Percentiles rank a stretch among this genome's conserved stretches.
These are phyloP conservation scores for Cervus canadensis DNA, from an alignment of 2,113 vertebrate genomes.

Conservation along the genomic window DNA sequence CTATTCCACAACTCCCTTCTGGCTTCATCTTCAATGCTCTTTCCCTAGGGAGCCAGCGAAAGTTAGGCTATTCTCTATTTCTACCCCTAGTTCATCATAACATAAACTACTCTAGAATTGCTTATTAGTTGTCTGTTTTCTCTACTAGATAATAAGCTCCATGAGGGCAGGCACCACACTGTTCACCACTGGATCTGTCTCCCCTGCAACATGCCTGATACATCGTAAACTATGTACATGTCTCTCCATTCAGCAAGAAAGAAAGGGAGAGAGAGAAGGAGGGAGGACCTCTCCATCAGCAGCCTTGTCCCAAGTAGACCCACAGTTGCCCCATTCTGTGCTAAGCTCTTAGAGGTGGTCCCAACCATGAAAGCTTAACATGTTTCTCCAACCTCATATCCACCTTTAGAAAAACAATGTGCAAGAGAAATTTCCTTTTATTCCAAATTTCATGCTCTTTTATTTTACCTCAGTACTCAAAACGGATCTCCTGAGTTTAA, in stretches of 20 bases:
- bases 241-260: neutral
- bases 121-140: neutral
- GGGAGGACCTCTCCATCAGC: neutral
- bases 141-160: neutral
- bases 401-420: slow-evolving; percentile 15
- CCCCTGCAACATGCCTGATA: neutral
- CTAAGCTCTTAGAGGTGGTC: neutral
- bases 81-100: neutral
- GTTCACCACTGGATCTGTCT: neutral
- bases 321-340: neutral
- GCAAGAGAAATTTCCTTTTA: neutral
- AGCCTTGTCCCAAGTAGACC: neutral
- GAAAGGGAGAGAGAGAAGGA: neutral
- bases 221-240: neutral
- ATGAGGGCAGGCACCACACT: neutral
- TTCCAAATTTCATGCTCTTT: slow-evolving; percentile 9
- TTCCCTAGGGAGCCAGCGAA: neutral
- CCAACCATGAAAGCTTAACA: neutral
- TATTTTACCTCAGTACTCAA: slow-evolving; percentile 14
- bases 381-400: neutral
- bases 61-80: neutral
- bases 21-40: neutral
- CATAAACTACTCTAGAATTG: neutral
- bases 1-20: neutral
- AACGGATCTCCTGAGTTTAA: slow-evolving; percentile 9